phyloP scores from a whole-genome alignment of 2,797 vertebrate species.

The Gymnoscopelus microlampas region DNA sequence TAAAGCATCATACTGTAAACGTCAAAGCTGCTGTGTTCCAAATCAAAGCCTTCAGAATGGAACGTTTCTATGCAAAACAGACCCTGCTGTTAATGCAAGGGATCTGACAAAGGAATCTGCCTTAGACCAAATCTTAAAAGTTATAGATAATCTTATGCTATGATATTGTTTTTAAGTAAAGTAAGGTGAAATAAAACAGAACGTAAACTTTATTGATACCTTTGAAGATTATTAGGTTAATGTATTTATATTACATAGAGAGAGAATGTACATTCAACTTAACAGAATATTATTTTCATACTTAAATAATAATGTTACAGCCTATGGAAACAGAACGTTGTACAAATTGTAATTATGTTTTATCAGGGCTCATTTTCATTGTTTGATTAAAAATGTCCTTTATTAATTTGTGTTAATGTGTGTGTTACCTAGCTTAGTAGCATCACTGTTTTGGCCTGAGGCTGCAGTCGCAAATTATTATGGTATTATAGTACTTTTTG shows the following conservation, averaged over 20 bases:
- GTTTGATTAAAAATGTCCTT: too few relatives aligned
- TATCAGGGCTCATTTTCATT: too few relatives aligned
- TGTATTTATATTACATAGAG: not conserved
- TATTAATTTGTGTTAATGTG: too few relatives aligned
- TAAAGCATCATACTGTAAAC: not conserved
- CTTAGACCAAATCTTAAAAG: not conserved
- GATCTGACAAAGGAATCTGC: not conserved
- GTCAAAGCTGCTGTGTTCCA: not conserved
- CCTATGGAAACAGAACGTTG: too few relatives aligned
- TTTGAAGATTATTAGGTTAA: not conserved
- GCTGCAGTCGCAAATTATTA: too few relatives aligned
- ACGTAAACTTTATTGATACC: not conserved
- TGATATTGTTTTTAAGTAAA: not conserved
- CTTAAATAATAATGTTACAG: too few relatives aligned
- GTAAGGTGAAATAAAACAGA: not conserved
- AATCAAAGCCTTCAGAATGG: not conserved
- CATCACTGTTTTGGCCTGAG: too few relatives aligned
- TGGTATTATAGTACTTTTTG: too few relatives aligned
- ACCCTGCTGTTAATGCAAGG: not conserved
- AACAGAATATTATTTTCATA: not conserved
- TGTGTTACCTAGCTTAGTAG: too few relatives aligned
- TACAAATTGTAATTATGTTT: too few relatives aligned
- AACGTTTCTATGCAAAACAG: not conserved
- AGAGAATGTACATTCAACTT: too few relatives aligned
- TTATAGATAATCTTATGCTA: not conserved